Evolutionary conservation across 2,888 invertebrate species (phyloP).

Genomic region (Cremastobaeus sp.): DNA sequence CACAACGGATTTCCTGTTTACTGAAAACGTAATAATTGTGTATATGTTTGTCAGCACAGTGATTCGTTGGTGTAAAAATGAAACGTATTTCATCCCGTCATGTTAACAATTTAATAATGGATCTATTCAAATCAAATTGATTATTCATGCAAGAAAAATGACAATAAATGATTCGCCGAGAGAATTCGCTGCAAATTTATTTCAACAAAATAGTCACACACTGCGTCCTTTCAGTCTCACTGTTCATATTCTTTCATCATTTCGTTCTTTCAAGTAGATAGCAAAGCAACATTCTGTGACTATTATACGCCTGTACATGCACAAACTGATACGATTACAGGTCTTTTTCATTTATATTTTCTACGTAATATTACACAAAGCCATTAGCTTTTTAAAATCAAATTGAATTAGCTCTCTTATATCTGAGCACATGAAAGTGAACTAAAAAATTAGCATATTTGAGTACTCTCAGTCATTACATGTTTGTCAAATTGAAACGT

Average conservation of each 20-base stretch:
- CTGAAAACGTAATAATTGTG: no score
- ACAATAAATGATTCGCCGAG: slow-evolving; percentile 43
- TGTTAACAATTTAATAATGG: slow-evolving; percentile 50
- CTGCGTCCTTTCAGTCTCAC: slow-evolving; percentile 14
- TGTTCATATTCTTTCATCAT: slow-evolving; percentile 5
- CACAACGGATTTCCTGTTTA: no score
- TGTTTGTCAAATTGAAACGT: not conserved
- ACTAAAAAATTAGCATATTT: no score
- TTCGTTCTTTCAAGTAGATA: slow-evolving; percentile 22
- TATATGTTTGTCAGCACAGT: slow-evolving; percentile 30
- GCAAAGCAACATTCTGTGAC: not conserved
- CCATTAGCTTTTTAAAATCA: no score
- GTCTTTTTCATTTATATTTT: no score
- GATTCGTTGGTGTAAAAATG: slow-evolving; percentile 38
- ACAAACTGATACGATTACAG: not conserved
- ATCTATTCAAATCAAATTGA: slow-evolving; percentile 51
- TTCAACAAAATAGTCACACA: slow-evolving; percentile 45
- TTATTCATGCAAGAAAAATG: slow-evolving; percentile 54
- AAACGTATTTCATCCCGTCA: slow-evolving; percentile 35
- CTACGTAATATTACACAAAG: no score
- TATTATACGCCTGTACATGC: not conserved
- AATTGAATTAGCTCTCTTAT: no score
- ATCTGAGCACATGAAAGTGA: no score
- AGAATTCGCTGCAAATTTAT: slow-evolving; percentile 43
- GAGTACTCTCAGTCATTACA: not conserved